Percentiles rank a stretch among this genome's conserved stretches.
These are phyloP conservation scores for Muscicapa adusta DNA, from an alignment of 2,113 vertebrate species.

Conservation along the genomic window DNA sequence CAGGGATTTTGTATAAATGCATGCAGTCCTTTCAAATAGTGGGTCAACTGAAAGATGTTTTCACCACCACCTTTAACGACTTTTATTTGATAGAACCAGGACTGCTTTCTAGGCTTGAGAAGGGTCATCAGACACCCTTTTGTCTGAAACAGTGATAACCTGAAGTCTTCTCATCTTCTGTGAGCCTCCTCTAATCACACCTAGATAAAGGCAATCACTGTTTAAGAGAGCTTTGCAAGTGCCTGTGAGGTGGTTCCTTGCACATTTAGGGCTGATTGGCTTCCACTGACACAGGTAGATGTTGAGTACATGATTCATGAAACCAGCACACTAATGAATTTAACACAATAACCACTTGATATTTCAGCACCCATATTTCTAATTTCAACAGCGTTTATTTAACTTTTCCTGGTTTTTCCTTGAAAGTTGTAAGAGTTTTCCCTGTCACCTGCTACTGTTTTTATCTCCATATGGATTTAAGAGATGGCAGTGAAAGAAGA, in stretches of 20 bases:
- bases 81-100: not conserved
- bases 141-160: not conserved
- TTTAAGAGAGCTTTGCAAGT: not conserved
- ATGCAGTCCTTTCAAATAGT: not conserved
- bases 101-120: not conserved
- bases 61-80: not conserved
- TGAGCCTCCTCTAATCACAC: not conserved
- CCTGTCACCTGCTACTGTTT: not conserved
- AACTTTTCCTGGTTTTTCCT: not conserved
- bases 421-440: not conserved
- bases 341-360: not conserved
- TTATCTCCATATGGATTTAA: not conserved
- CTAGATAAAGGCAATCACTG: not conserved
- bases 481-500: not conserved
- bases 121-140: not conserved
- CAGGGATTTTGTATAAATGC: rapidly evolving
- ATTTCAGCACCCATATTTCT: not conserved
- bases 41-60: not conserved
- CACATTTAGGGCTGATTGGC: not conserved
- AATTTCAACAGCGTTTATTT: not conserved
- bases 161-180: not conserved
- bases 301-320: not conserved
- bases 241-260: not conserved
- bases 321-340: not conserved
- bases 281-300: not conserved